Base-by-base conservation (phyloP, 2,113 vertebrate species). In the Tragelaphus strepsiceros region DNA sequence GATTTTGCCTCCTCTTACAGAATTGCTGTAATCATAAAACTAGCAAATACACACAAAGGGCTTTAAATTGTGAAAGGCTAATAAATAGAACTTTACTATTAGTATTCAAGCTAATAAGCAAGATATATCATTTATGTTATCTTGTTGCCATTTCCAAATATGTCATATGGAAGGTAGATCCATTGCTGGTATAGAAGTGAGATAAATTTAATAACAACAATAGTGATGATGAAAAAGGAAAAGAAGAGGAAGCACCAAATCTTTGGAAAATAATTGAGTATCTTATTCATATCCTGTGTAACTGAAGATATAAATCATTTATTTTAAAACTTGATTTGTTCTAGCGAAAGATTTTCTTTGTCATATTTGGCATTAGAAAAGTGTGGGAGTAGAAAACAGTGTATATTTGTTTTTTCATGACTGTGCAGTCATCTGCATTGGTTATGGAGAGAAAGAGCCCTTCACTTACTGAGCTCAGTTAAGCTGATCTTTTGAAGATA, bases 261-360 rank as follows among this genome's bases (percentile, higher is more conserved):
- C 22, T 86, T 49, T 86, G 88, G 82, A 59, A 92, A 93, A 88
- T 78, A 51, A 84, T 35, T 80, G 49, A 78, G 1, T 28, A n/a
- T 61, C 30, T 90, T 94, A 92, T 96, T 94, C 64, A 81, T 39
- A 93, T 91, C 92, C 94, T 97, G 24, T 85, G 8, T 71, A 64
- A 43, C 21, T 56, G 19, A 21, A 84, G 17, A 62, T 28, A 90
- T 35, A 94, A 39, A 71, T 77, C 11, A 88, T 30, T 62, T 19
- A 88, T 35, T 95, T 97, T 67, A 88, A 81, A 43, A 43, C 24
- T 64, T 91, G 17, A 51, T 49, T 67, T 91, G 6, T 88, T 88
- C 24, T 78, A 22, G 4, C 49, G 53, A 96, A 87, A 94, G 17
- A 14, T 74, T 91, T 51, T 96, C 51, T 93, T 53, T 28, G 88